Base-by-base conservation (phyloP, 2,888 invertebrate genomes). In the Pseudoips prasinana region DNA sequence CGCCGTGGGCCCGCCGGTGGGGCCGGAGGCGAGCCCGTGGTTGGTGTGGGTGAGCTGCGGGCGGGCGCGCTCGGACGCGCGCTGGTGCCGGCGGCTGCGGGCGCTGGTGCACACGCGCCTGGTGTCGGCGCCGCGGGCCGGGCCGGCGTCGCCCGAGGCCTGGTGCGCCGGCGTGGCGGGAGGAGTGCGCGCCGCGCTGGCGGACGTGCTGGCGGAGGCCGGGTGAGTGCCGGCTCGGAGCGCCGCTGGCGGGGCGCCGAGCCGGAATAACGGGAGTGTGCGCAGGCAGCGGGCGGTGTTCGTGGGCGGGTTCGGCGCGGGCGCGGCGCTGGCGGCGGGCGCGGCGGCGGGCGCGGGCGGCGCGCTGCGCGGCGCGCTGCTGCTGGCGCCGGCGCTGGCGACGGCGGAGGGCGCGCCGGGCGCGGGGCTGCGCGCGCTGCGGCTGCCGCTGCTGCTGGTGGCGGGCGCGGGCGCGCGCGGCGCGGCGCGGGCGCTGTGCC, bases 401-500 rank as follows among this genome's bases (percentile, higher is more conserved):
- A 92, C 92, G 9, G 90, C 92, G 0, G 92, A 91, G 66, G 94
- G 94, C 38, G 87, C 90, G 46, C 89, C 92, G 1, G 92, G 92
- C 52, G 94, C 93, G 60, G 85, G 89, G 8, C 72, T 93, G 23
- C 55, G 48, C 44, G 55, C 32, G 38, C 10, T 51, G 52, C 58
- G 52, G 47, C 40, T 36, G 57, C 53, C 49, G 29, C 25, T 32
- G 26, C 41, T 73, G 38, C 77, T 94, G 23, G 89, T 93, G 19
- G 90, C 93, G 29, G 92, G 92, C 20, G 92, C 92, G 1, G 93
- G 93, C 73, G 92, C 92, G 81, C 92, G 93, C 7, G 94, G 94
- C 68, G 71, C 75, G 19, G 19, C 7, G 71, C 70, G 30, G 36
- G 38, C 27, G 47, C 72, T 28, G 69, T 25, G 8, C 25, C 40